Evolutionary conservation across 1,140 invertebrate genomes (phyloP).

Genomic region (Teleogryllus occipitalis): DNA sequence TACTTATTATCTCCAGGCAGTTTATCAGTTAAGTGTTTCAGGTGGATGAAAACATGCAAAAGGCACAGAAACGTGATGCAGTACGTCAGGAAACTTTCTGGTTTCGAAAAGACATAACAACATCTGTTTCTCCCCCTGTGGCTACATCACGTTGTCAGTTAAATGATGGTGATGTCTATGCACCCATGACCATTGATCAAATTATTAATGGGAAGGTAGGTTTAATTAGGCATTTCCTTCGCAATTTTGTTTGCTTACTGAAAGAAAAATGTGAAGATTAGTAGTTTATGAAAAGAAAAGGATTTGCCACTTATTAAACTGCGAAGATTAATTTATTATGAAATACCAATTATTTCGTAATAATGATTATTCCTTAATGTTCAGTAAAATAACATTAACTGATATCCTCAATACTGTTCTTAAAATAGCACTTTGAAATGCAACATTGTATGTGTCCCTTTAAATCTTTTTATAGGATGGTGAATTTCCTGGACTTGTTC

Average conservation of each 20-base stretch:
- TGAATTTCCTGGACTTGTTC: slow-evolving; percentile 89
- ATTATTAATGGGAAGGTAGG: slow-evolving; percentile 94
- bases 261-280: background rate
- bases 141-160: slow-evolving; percentile 33
- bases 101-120: slow-evolving; percentile 77
- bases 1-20: too few relatives aligned
- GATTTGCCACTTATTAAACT: too few relatives aligned
- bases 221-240: background rate
- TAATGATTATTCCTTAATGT: too few relatives aligned
- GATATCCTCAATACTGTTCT: too few relatives aligned
- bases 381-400: too few relatives aligned
- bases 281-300: too few relatives aligned
- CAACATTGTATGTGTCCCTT: too few relatives aligned
- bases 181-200: slow-evolving; percentile 83
- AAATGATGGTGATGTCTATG: slow-evolving; percentile 44
- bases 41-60: slow-evolving; percentile 97
- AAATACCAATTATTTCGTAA: too few relatives aligned
- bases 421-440: too few relatives aligned
- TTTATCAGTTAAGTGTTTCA: slow-evolving; percentile 29
- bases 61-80: slow-evolving; percentile 85
- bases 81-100: slow-evolving; percentile 76
- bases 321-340: too few relatives aligned
- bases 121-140: slow-evolving; percentile 37
- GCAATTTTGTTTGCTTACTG: background rate
- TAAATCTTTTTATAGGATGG: slow-evolving; percentile 47